Base-by-base conservation (phyloP, 2,113 vertebrate species). In the Pholis gunnellus region DNA sequence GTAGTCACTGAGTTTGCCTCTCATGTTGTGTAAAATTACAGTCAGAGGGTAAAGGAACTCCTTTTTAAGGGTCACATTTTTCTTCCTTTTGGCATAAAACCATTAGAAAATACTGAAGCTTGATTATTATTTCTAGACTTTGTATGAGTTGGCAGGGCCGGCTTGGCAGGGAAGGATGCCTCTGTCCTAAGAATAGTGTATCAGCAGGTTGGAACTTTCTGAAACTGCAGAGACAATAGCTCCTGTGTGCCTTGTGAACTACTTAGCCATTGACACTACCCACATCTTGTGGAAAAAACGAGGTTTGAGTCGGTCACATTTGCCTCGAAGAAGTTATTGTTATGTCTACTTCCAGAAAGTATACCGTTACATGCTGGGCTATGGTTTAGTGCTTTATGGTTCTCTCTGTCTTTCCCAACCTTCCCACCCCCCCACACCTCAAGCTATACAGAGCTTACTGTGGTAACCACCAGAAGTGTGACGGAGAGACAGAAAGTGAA, bases 271-370 rank as follows among this genome's bases (percentile, higher is more conserved):
- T 83, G 78, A 81, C 82, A 78, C 59, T 77, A 52, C 68, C 88
- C 67, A 7, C 76, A 87, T 57, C 8, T 56, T 61, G 42, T 27
- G 65, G 71, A 44, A 34, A 31, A 71, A 81, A 75, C 84, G 52
- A 72, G 61, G 61, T 74, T 75, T 78, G 54, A 81, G 74, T 74
- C 66, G 7, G 83, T 84, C 73, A 82, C 76, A 82, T 91, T 90
- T 79, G 56, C 61, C 65, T 86, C 42, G 72, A 92, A 92, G 85
- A 90, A 82, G 87, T 94, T 93, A 93, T 93, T 95, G 94, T 95
- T 96, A 95, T 95, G 95, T 94, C 94, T 96, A 78, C 88, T 89
- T 89, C 85, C 67, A 84, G 22, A 72, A 90, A 82, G 93, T 95
- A 89, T 95, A 92, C 79, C 59, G 76, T 95, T 95, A 91, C 93